A percentile compares a stretch with the other conserved stretches of the same genome.
These are phyloP conservation scores for Brenthis daphne DNA, from an alignment of 2,888 invertebrate species.

Conservation along the genomic window DNA sequence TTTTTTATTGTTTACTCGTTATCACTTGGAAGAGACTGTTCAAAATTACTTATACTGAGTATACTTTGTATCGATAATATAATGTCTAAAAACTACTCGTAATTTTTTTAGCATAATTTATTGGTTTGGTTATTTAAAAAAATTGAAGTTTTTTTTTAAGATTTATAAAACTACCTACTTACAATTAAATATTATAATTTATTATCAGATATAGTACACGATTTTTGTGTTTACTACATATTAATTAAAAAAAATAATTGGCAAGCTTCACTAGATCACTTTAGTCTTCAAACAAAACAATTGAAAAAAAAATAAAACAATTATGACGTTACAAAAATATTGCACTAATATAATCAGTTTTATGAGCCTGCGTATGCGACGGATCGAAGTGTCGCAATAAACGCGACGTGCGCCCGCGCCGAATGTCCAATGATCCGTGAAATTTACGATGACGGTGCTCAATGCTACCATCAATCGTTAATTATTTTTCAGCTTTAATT, in stretches of 20 bases:
- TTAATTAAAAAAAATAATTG: not conserved
- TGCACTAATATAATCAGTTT: slow-evolving; percentile 23
- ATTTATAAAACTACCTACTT: too few relatives aligned
- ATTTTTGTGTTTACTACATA: not conserved
- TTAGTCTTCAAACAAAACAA: not conserved
- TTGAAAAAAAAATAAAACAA: not conserved
- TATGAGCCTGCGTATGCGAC: slow-evolving; percentile 22
- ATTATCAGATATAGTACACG: too few relatives aligned
- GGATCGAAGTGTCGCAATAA: slow-evolving; percentile 28
- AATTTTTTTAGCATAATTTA: too few relatives aligned
- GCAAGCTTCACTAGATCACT: too few relatives aligned
- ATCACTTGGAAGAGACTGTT: not conserved
- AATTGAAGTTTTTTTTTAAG: not conserved
- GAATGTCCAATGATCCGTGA: slow-evolving; percentile 30
- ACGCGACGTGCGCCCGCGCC: slow-evolving; percentile 28
- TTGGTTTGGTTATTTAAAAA: not conserved
- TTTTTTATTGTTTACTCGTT: slow-evolving; percentile 28
- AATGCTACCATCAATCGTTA: slow-evolving; percentile 25
- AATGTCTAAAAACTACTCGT: too few relatives aligned
- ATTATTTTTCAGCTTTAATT: slow-evolving; percentile 29
- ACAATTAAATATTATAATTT: too few relatives aligned
- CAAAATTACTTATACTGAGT: too few relatives aligned
- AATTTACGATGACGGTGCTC: slow-evolving; percentile 34
- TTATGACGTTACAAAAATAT: slow-evolving; percentile 14
- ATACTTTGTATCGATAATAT: too few relatives aligned